These are phyloP conservation scores for Stegostoma tigrinum DNA, from an alignment of 2,113 vertebrate genomes.

Conservation along the genomic window DNA sequence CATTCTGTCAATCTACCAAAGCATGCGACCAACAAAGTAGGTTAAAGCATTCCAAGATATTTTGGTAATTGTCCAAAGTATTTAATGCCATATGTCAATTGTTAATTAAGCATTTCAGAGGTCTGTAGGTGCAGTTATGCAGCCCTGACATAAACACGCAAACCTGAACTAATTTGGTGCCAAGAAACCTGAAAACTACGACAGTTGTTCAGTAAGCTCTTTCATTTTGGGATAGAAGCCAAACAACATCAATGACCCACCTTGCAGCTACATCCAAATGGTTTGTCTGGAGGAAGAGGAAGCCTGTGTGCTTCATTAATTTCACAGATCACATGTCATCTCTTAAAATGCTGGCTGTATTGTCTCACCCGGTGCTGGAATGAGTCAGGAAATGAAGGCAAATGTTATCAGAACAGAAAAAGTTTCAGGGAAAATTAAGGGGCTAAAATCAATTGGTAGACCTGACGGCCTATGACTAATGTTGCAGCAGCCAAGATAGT, in stretches of 20 bases:
- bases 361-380: too few species aligned
- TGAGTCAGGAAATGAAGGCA: too few species aligned
- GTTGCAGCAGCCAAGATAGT: too few species aligned
- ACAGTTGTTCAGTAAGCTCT: conserved; percentile 12
- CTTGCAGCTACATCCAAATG: neutral
- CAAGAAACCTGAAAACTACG: neutral
- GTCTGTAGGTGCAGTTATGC: neutral
- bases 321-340: neutral
- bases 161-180: neutral
- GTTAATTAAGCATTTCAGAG: neutral
- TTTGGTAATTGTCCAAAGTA: neutral
- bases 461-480: too few species aligned
- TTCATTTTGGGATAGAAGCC: neutral
- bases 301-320: neutral
- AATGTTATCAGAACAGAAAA: too few species aligned
- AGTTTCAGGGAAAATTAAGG: too few species aligned
- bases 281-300: neutral
- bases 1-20: neutral
- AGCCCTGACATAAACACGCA: neutral
- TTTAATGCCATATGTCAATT: neutral
- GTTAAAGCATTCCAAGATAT: neutral
- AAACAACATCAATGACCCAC: neutral
- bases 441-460: too few species aligned
- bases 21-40: neutral
- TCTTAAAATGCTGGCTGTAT: neutral